Percentiles rank a stretch among this genome's conserved stretches.
phyloP scores from a whole-genome alignment of 1,140 invertebrate genomes.

The Polyergus mexicanus region DNA sequence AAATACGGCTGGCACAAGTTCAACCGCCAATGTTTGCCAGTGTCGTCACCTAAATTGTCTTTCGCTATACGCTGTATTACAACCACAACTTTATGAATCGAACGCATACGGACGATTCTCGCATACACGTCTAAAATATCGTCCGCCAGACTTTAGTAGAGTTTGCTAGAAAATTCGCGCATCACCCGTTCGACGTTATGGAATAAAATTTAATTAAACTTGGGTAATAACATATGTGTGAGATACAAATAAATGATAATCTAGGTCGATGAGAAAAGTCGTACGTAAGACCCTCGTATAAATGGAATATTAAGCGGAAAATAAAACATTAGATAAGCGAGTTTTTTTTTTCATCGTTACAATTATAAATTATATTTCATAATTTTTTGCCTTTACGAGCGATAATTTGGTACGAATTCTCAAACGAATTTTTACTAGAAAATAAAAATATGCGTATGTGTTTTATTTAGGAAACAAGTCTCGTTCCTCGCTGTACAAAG shows the following conservation, averaged over 20 bases:
- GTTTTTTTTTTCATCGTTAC: not conserved
- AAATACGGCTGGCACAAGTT: conserved; percentile 62
- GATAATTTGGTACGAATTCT: not conserved
- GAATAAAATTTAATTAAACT: conserved; percentile 55
- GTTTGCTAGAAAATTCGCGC: conserved; percentile 11
- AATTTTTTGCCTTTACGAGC: not conserved
- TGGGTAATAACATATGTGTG: not conserved
- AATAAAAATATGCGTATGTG: not conserved
- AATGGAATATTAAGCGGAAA: not conserved
- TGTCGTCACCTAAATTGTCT: conserved; percentile 61
- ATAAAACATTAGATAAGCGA: not conserved
- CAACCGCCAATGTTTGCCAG: conserved; percentile 56
- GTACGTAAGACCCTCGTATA: not conserved
- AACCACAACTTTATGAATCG: conserved; percentile 30
- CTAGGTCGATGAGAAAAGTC: not conserved
- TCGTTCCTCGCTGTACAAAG: not conserved
- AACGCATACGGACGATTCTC: conserved; percentile 26
- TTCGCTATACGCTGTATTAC: conserved; percentile 48
- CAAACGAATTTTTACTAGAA: not conserved
- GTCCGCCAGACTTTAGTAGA: conserved; percentile 26
- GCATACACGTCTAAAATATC: conserved; percentile 10
- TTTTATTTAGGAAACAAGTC: not conserved
- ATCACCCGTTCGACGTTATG: conserved; percentile 3
- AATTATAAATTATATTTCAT: not conserved
- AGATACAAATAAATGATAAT: conserved; percentile 1